Base-by-base conservation (phyloP, 2,888 invertebrate species). In the Caenorhabditis drosophilae region DNA sequence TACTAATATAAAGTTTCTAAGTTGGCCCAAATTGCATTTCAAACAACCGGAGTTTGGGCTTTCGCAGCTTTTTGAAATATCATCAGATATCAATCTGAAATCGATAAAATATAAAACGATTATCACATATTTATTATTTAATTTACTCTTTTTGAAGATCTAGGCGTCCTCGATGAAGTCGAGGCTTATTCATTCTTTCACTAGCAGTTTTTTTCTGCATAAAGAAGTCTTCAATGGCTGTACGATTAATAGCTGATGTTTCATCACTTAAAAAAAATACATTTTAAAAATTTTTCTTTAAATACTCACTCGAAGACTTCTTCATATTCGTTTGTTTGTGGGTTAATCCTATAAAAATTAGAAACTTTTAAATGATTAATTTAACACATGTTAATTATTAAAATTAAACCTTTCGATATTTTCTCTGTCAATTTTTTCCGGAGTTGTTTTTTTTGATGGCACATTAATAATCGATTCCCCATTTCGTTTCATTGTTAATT, bases 161-260 rank as follows among this genome's bases (percentile, higher is more conserved):
- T n/a, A n/a, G n/a, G n/a, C 31, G 6, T 31, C 31, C 31, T 31
- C 12, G 6, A 9, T 12, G 31, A 31, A 26, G 16, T 51, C 42
- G 52, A 4, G 53, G 41, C 22, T 25, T 52, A 38, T 73, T 73
- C 60, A 68, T 62, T n/a, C 42, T 26, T 4, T 58, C 66, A 12
- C 26, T 16, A 16, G 56, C 66, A 15, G 48, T 27, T 46, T 68
- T 70, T n/a, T 70, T 68, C 51, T 76, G 69, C 61, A 73, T 54
- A 40, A 76, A 76, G 42, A 63, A 76, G 44, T 63, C 67, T 36
- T 73, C 71, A 20, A 71, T 63, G 7, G 73, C 71, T 4, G 67
- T 52, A 12, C 31, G 45, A 2, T 57, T 20, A 4, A 71, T 12
- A 1, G 46, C 9, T 2, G 31, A 44, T 0, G 54, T 47, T 57